Base-by-base conservation (phyloP, 92 coral and sea anemone genomes). In the Porites cylindrica region DNA sequence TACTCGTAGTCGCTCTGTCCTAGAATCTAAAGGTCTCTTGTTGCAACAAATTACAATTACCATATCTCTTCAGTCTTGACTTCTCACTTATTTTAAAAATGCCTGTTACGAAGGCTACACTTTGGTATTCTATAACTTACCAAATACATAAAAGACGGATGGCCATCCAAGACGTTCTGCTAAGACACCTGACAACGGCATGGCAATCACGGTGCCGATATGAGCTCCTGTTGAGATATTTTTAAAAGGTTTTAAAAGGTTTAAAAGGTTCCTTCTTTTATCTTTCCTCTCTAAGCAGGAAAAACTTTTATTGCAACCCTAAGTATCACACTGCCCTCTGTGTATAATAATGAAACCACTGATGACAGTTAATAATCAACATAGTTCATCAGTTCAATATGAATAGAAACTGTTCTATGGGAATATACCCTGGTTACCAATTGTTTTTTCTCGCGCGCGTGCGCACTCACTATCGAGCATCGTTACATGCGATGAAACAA, bases 161-260 rank as follows among this genome's bases (percentile, higher is more conserved):
- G 98, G 88, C 99, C 99, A 96, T 47, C 98, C 96, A 82, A 85
- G 91, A 54, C 65, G 69, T 66, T 93, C 80, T 5, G 95, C 93
- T n/a, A 96, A 91, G 79, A 96, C 90, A 23, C 99, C 99, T 38
- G 99, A 96, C 71, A 96, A 82, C 1, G 99, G 94, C 98, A 96
- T 94, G 1, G 99, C 96, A 53, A 96, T 43, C 11, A 96, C 97
- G 16, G 99, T 93, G 52, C 99, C 99, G 71, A 96, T 76, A 43
- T 93, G 92, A 21, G 98, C 73, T 61, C 99, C 99, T 94, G 77
- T 24, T 26, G 54, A 1, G 29, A 38, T 23, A 54, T 19, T 24
- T 23, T 56, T 56, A 56, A 56, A 14, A 3, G 61, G 14, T 10
- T 56, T 56, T 10, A 56, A 8, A 14, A 10, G 61, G 61, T 14